Evolutionary conservation across 2,797 vertebrate species (phyloP).

Genomic region (Myotis findleyi): DNA sequence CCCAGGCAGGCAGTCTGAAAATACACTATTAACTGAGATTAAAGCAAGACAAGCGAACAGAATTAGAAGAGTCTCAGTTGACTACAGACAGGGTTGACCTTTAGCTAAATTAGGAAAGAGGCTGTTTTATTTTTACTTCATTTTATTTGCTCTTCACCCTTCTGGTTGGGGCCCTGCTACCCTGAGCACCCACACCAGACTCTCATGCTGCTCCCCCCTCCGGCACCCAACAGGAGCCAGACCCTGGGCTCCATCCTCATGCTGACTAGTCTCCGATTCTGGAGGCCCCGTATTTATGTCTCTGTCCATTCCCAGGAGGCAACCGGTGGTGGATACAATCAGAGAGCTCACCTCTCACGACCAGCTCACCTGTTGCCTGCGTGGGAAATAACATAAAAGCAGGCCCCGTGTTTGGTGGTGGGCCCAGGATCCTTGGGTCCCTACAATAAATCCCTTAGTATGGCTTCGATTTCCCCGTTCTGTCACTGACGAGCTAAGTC

Average conservation of each 20-base stretch:
- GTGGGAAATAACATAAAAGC: not conserved
- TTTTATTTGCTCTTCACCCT: not conserved
- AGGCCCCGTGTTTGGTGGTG: not conserved
- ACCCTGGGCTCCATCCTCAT: no score
- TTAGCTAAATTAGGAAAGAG: slow-evolving; percentile 15
- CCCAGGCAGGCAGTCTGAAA: slow-evolving; percentile 36
- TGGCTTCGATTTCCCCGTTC: no score
- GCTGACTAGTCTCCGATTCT: accelerated
- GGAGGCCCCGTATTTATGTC: accelerated
- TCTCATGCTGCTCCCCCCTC: accelerated
- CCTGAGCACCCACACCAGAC: not conserved
- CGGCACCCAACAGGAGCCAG: not conserved
- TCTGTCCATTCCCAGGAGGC: not conserved
- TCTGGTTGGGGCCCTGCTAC: not conserved
- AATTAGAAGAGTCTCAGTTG: not conserved
- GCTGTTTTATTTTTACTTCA: slow-evolving; percentile 8
- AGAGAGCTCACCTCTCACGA: not conserved
- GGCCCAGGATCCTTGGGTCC: not conserved
- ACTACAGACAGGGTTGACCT: not conserved
- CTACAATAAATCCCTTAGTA: not conserved
- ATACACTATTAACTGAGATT: not conserved
- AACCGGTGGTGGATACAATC: no score
- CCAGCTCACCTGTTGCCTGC: not conserved
- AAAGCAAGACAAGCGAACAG: not conserved
- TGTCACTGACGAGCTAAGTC: not conserved